These are phyloP conservation scores for Tachuris rubrigastra DNA, from an alignment of 2,113 vertebrate genomes.

Conservation along the genomic window DNA sequence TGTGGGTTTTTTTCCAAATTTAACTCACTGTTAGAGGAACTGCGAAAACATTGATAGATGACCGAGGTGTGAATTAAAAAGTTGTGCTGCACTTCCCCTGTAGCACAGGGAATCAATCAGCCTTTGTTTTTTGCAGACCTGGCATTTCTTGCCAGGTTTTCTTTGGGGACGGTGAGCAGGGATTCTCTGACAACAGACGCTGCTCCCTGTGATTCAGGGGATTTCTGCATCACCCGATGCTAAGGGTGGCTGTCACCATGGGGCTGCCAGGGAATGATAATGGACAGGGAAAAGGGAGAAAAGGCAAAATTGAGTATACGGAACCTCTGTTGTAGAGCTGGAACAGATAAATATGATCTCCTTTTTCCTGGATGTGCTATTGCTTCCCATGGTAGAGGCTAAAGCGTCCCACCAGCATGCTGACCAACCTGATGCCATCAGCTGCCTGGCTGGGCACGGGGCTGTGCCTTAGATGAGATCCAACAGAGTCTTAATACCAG, in stretches of 20 bases:
- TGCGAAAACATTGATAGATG: background rate
- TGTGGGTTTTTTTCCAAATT: background rate
- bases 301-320: background rate
- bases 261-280: background rate
- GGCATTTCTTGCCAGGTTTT: background rate
- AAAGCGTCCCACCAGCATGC: fast-evolving
- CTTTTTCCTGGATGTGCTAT: fast-evolving
- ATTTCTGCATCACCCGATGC: background rate
- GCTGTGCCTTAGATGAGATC: background rate
- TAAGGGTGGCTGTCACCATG: background rate
- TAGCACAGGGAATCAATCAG: background rate
- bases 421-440: background rate
- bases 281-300: background rate
- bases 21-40: background rate
- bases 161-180: fast-evolving
- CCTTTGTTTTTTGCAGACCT: background rate
- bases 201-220: background rate
- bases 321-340: background rate
- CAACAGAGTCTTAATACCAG: background rate
- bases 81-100: background rate
- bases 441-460: background rate
- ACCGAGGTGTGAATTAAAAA: background rate
- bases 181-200: background rate
- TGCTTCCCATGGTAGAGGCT: fast-evolving
- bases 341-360: background rate